phyloP scores from a whole-genome alignment of 2,797 vertebrate genomes.

The Sphaeramia orbicularis region DNA sequence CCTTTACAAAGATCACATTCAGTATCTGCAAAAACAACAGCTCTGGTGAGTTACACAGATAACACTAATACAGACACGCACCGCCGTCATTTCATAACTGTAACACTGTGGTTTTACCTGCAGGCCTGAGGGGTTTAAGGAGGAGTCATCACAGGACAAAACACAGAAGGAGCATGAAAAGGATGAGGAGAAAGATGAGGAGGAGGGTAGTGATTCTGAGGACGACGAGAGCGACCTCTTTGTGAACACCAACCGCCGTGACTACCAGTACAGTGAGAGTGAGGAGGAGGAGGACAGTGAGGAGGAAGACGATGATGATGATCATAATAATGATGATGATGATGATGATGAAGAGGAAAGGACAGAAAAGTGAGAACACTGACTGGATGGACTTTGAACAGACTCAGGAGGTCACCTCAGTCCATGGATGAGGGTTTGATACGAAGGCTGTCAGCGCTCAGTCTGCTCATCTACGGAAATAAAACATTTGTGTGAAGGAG shows the following conservation, averaged over 20 bases:
- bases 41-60: conserved; percentile 83
- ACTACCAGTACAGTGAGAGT: conserved; percentile 88
- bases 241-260: conserved; percentile 91
- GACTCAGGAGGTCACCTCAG: too few species aligned
- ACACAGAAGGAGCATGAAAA: conserved; percentile 35
- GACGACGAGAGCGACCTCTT: conserved; percentile 91
- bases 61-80: neutral
- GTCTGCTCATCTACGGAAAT: too few species aligned
- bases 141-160: conserved; percentile 59
- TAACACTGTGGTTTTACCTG: conserved; percentile 3
- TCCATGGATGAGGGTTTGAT: too few species aligned
- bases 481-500: too few species aligned
- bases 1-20: conserved; percentile 91
- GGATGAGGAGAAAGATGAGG: conserved; percentile 59
- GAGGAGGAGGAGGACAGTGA: conserved; percentile 79
- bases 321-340: conserved; percentile 42
- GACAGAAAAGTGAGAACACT: conserved; percentile 36
- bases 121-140: conserved; percentile 87
- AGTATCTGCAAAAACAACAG: conserved; percentile 86
- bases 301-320: conserved; percentile 47
- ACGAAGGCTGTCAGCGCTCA: too few species aligned
- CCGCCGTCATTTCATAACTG: neutral
- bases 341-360: conserved; percentile 41
- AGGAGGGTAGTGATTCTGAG: conserved; percentile 80
- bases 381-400: neutral